phyloP scores from a whole-genome alignment of 1,140 invertebrate genomes.

The Pseudomyrmex sp. region DNA sequence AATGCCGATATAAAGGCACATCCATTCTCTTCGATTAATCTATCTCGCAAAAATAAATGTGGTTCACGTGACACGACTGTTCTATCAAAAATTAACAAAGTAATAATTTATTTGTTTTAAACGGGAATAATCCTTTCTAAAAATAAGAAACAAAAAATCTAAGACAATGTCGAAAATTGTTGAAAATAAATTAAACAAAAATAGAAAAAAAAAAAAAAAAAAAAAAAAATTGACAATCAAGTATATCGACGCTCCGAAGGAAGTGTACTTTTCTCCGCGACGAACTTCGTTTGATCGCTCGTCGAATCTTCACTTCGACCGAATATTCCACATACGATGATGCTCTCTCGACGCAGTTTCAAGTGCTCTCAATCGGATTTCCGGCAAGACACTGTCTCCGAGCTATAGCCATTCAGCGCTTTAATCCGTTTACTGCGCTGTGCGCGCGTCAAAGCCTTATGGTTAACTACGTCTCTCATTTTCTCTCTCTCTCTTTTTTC shows the following conservation, averaged over 20 bases:
- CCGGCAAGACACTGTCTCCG: constrained; percentile 25
- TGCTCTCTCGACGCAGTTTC: constrained; percentile 23
- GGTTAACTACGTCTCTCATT: constrained; percentile 61
- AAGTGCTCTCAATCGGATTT: constrained; percentile 38
- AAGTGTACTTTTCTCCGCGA: neutral
- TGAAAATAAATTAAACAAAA: no score
- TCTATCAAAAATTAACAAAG: constrained; percentile 1
- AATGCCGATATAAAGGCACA: no score
- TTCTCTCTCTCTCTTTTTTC: neutral
- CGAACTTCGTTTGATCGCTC: constrained; percentile 41
- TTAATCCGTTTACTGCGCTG: constrained; percentile 59
- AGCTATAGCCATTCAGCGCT: constrained; percentile 59
- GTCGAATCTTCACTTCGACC: neutral
- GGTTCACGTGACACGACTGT: neutral
- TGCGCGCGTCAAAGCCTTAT: constrained; percentile 57
- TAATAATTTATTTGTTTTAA: neutral
- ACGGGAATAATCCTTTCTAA: no score
- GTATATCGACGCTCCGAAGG: neutral
- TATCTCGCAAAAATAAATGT: neutral
- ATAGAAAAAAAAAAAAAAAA: no score
- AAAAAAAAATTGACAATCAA: neutral
- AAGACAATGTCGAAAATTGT: no score
- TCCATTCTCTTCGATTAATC: no score
- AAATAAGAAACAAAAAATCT: no score
- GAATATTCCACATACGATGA: neutral